These are phyloP conservation scores for Branchipolynoe longqiensis DNA, from an alignment of 2,888 invertebrate genomes.

Conservation along the genomic window DNA sequence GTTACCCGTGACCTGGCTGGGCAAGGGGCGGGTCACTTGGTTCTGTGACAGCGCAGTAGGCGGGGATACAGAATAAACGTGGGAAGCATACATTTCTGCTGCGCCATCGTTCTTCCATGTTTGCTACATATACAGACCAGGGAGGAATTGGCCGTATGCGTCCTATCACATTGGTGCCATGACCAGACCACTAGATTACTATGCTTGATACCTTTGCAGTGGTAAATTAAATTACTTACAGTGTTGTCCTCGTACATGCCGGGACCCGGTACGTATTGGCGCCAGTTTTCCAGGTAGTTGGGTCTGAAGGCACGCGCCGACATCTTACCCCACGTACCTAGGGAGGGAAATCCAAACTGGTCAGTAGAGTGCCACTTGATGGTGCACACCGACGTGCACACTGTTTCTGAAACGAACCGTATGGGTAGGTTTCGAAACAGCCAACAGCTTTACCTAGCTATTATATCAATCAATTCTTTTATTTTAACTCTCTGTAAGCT, in stretches of 20 bases:
- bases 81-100: too few relatives aligned
- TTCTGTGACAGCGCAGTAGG: neutral
- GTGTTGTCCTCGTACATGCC: neutral
- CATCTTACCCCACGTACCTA: constrained; percentile 17
- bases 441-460: too few relatives aligned
- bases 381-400: neutral
- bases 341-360: neutral
- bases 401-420: neutral
- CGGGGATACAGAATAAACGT: neutral
- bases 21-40: too few relatives aligned
- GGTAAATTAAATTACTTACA: neutral
- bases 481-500: too few relatives aligned
- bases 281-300: constrained; percentile 6
- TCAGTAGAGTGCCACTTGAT: neutral
- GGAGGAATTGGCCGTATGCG: neutral
- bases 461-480: too few relatives aligned
- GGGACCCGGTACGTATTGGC: neutral
- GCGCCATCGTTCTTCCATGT: neutral
- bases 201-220: neutral
- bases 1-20: too few relatives aligned
- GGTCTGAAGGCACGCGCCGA: constrained; percentile 18
- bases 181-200: neutral
- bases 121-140: neutral
- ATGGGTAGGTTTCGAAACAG: too few relatives aligned
- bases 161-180: neutral